A percentile compares a stretch with the other conserved stretches of the same genome.
Evolutionary conservation across 2,797 vertebrate genomes (phyloP).

Genomic region (Fundulus diaphanus): DNA sequence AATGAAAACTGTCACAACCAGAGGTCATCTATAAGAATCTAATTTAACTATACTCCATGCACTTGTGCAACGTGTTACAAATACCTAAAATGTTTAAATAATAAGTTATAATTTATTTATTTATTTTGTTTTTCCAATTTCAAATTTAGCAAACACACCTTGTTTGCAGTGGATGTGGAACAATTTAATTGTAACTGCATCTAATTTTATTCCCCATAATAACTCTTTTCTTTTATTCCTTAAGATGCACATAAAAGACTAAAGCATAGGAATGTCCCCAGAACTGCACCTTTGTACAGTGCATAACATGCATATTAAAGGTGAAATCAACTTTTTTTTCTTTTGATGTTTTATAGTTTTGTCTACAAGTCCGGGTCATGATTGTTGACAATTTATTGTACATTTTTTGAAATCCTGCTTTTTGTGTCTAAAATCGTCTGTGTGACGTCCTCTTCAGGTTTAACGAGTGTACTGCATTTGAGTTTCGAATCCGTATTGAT

Average conservation of each 20-base stretch:
- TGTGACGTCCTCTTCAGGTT: no score
- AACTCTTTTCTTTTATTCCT: not conserved
- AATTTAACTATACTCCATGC: not conserved
- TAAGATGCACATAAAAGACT: not conserved
- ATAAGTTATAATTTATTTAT: not conserved
- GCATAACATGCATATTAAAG: not conserved
- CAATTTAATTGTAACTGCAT: not conserved
- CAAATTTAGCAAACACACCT: no score
- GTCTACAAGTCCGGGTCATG: no score
- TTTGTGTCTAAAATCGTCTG: no score
- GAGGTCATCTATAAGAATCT: no score
- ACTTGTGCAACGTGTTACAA: not conserved
- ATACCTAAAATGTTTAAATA: not conserved
- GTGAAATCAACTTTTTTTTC: no score
- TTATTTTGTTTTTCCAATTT: not conserved
- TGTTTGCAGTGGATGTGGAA: not conserved
- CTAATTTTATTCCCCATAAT: not conserved
- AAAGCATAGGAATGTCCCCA: not conserved
- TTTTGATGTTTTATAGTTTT: no score
- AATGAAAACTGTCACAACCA: no score
- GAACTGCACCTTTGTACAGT: not conserved
- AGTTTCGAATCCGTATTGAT: no score
- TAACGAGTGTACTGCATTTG: no score
- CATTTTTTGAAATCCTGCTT: no score
- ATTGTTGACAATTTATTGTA: no score